Evolutionary conservation across 2,888 invertebrate genomes (phyloP), one percentile per base, ranked within the genome.

Genomic region (Nasonovia ribisnigri): DNA sequence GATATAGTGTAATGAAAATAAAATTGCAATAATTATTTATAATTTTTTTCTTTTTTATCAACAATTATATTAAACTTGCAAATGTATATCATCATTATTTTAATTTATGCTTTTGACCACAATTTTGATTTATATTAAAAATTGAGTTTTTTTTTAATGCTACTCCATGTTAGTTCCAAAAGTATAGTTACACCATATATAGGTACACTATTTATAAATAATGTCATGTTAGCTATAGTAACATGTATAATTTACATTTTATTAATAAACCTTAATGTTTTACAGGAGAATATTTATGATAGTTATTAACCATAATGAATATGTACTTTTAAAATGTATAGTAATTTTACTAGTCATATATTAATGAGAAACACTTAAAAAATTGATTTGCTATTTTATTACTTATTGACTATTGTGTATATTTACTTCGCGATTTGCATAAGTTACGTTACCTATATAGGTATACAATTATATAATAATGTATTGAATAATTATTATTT

Each of bases 311-410:
- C 57, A 26, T 77, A 77, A 77, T 26, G 26, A 26, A 57, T 57
- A 57, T 20, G 20, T 20, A 77, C 36, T 77, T 77, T 77, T 77
- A 8, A 8, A 24, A 42, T 77, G 0, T 20, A 36, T 77, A 77
- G 36, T 77, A 77, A 77, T 77, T 77, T 77, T 20, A 77, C 77
- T 77, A 77, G 77, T 77, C 77, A 77, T 36, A 20, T 77, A 77
- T 77, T 36, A 77, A 77, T 77, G 36, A 77, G 20, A 20, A 36
- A 24, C 20, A 36, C 8, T 77, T 20, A 20, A 36, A 36, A 77
- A 77, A 36, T 77, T 20, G 24, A 36, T 20, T 77, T 77, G 20
- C 36, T 77, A 77, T 36, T 36, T 77, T 77, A 36, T 36, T 77
- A 20, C 8, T 36, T 36, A 36, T 77, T 36, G 77, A 77, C 36